These are phyloP conservation scores for Sorex maritimensis DNA, from an alignment of 2,797 vertebrate species.

Conservation along the genomic window DNA sequence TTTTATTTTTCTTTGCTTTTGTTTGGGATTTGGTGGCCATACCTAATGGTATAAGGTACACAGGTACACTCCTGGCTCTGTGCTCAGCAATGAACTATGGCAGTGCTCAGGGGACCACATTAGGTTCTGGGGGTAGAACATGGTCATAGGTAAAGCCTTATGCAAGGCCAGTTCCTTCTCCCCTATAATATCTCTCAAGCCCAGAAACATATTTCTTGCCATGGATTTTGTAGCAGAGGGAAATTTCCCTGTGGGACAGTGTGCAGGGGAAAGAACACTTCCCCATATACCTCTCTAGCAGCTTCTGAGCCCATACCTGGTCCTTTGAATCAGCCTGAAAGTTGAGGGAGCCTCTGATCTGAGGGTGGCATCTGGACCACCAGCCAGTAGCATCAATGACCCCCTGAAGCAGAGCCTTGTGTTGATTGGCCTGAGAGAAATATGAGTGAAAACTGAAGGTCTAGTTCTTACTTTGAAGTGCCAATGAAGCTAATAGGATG, in stretches of 20 bases:
- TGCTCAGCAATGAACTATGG: too few species aligned
- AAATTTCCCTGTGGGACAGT: not conserved
- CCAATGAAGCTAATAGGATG: not conserved
- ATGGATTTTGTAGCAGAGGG: not conserved
- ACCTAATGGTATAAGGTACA: too few species aligned
- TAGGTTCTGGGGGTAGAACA: too few species aligned
- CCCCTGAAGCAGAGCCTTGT: not conserved
- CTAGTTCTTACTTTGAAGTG: not conserved
- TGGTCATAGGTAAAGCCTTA: too few species aligned
- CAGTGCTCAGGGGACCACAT: too few species aligned
- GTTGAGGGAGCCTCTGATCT: not conserved
- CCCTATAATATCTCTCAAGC: not conserved
- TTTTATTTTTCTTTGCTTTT: not conserved
- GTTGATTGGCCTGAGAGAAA: not conserved
- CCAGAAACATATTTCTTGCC: constrained; percentile 29
- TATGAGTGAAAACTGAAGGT: not conserved
- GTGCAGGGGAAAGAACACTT: not conserved
- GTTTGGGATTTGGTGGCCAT: not conserved
- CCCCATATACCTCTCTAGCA: not conserved
- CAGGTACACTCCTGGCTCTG: too few species aligned
- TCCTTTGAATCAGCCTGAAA: not conserved
- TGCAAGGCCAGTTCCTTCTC: too few species aligned
- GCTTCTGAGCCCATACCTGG: not conserved
- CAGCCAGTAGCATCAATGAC: not conserved
- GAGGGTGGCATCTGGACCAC: not conserved